Evolutionary conservation across 2,797 vertebrate species (phyloP), one percentile per base, ranked within the genome.

Genomic region (Spinus pinus): DNA sequence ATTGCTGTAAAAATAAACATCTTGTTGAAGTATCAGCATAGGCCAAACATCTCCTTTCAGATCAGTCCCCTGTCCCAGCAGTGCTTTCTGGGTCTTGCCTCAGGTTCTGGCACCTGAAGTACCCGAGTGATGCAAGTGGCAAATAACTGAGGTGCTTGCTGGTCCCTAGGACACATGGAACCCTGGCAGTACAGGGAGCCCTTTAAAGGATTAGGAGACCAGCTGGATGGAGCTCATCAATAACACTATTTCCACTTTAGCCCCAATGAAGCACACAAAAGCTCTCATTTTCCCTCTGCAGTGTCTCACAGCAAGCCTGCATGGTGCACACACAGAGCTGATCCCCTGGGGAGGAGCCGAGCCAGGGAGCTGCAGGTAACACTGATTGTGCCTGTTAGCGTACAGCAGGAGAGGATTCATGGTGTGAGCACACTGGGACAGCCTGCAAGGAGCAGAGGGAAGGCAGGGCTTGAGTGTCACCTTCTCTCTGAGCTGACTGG

Each of bases 341-440:
- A 25, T 54, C 70, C 60, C 51, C 57, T 71, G 64, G 44, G 37
- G 49, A 74, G 83, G 49, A 66, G 70, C 41, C 30, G 69, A 62
- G 81, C 7, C 14, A 22, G 5, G 47, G 62, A 88, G 11, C 44
- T 60, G 49, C 49, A 47, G 46, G 16, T 30, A 33, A 5, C 0
- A 0, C 30, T 49, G 27, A 5, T 19, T 33, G 51, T 51, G 41
- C 22, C 61, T 66, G 42, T 28, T 79, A 39, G 31, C 0, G 12
- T 2, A 2, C 66, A 61, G 30, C 50, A 50, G 69, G 69, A 88
- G n/a, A 53, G 27, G 28, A 28, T 35, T 85, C 71, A 19, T 57
- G 49, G 2, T 8, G 47, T 0, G 1, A 47, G 28, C 12, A 3
- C 1, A 12, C 61, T 71, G 44, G 39, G 42, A 72, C 21, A 61